Base-by-base conservation (phyloP, 2,888 invertebrate species). In the Amblyjoppa fuscipennis region DNA sequence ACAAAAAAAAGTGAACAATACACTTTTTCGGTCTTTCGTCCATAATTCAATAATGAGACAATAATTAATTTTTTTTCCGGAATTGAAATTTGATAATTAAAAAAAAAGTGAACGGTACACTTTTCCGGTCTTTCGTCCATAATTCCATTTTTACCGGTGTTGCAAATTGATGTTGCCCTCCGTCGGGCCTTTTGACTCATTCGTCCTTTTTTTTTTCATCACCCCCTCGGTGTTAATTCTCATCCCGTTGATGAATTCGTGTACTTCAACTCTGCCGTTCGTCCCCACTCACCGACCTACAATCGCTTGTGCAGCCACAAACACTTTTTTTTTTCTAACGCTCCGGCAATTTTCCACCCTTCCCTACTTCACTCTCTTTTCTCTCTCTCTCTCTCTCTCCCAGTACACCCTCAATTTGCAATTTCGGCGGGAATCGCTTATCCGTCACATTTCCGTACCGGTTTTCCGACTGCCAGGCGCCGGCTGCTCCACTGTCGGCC, bases 401-500 rank as follows among this genome's bases (percentile, higher is more conserved):
- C 49, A 0, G 49, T 51, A 25, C 71, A 45, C 70, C 20, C 49
- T 68, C 78, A n/a, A 81, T 77, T 16, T 77, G 73, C 81, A 81
- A 81, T 81, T 81, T 74, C 73, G 77, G 45, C 51, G 77, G 69
- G 77, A 77, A 84, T 81, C 28, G 74, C 77, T 84, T 81, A 69
- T 84, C 74, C 61, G 73, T 75, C 68, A 74, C 74, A 81, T 81
- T 84, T 84, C 84, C 81, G 81, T 41, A 49, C 68, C 69, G 34
- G 75, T 38, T 76, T 76, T 66, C 66, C 64, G 49, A 49, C 61
- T 31, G 34, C 64, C 31, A 76, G 34, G 66, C 76, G 59, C 64
- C 64, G 66, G 76, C 51, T 79, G 64, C 31, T 34, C 51, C 41
- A 41, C 73, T 73, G 51, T 49, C 66, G 45, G 38, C n/a, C 34